phyloP scores from a whole-genome alignment of 2,888 invertebrate genomes.

The Parnassius orleans region DNA sequence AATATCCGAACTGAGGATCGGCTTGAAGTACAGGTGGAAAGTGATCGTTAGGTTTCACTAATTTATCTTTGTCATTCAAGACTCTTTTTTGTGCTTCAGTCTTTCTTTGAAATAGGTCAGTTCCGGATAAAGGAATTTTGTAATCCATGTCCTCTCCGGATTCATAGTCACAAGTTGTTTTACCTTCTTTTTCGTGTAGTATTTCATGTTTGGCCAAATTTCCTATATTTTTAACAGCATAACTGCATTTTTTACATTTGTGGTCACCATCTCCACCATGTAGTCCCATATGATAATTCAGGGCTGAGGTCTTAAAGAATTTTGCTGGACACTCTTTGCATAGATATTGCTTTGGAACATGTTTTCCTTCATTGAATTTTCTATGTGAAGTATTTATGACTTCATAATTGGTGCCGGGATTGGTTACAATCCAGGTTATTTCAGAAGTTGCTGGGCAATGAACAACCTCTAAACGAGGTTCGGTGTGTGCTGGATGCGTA shows the following conservation, averaged over 20 bases:
- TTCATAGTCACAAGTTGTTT: slow-evolving; percentile 65
- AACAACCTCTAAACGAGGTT: slow-evolving; percentile 80
- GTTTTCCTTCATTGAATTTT: slow-evolving; percentile 52
- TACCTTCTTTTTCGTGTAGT: slow-evolving; percentile 71
- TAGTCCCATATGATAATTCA: slow-evolving; percentile 85
- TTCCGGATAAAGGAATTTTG: slow-evolving; percentile 83
- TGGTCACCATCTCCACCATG: slow-evolving; percentile 84
- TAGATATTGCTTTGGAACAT: slow-evolving; percentile 64
- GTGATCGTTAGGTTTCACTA: slow-evolving; percentile 76
- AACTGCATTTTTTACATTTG: slow-evolving; percentile 86
- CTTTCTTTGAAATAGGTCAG: slow-evolving; percentile 84
- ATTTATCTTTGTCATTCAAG: slow-evolving; percentile 70
- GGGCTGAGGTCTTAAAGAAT: slow-evolving; percentile 86
- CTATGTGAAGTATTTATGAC: slow-evolving; percentile 43
- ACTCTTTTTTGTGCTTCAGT: slow-evolving; percentile 81
- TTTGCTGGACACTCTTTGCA: slow-evolving; percentile 86
- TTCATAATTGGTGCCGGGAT: slow-evolving; percentile 50
- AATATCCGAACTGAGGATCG: slow-evolving; percentile 84
- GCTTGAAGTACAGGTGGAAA: slow-evolving; percentile 77
- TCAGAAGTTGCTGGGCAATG: slow-evolving; percentile 54
- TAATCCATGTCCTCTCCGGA: slow-evolving; percentile 73
- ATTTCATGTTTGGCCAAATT: slow-evolving; percentile 85
- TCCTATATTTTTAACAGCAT: slow-evolving; percentile 84
- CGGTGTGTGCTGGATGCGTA: slow-evolving; percentile 83
- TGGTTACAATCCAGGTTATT: slow-evolving; percentile 71